Percentiles rank a stretch among this genome's conserved stretches.
Conservation (phyloP, 2,797 vertebrate species). For the Notamacropus eugenii region DNA sequence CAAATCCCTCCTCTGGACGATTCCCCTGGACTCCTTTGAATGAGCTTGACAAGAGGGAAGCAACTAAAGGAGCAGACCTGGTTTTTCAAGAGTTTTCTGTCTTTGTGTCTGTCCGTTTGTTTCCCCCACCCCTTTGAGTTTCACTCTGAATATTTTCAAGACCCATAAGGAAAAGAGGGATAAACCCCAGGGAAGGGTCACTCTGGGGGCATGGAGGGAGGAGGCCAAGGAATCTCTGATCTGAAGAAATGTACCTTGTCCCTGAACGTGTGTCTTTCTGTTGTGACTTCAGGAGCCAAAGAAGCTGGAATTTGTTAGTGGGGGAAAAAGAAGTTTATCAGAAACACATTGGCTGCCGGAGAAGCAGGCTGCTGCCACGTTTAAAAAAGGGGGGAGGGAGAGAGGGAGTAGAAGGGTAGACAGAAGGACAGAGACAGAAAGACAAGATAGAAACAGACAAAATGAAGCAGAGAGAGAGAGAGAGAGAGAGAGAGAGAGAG, state of each 20-base stretch:
- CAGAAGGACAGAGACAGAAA: background rate
- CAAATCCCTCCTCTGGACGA: background rate
- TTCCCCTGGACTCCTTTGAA: background rate
- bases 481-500: background rate
- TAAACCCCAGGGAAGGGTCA: background rate
- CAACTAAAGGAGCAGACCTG: background rate
- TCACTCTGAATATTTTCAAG: background rate
- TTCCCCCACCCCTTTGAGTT: background rate
- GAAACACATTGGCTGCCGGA: slow-evolving; percentile 83
- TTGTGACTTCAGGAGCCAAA: slow-evolving; percentile 80
- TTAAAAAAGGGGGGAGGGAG: slow-evolving; percentile 48
- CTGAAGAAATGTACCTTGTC: slow-evolving; percentile 66
- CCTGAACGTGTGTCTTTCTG: slow-evolving; percentile 24
- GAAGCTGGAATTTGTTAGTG: slow-evolving; percentile 83
- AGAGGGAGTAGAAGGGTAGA: background rate
- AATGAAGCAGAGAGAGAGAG: background rate
- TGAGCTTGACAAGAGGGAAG: background rate
- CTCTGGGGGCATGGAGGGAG: background rate
- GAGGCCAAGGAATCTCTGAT: background rate
- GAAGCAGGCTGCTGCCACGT: slow-evolving; percentile 58
- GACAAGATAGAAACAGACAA: background rate
- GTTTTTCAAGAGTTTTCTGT: background rate
- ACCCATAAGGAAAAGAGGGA: slow-evolving; percentile 25
- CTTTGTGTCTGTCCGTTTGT: background rate
- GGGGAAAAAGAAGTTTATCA: slow-evolving; percentile 81